A percentile compares a stretch with the other conserved stretches of the same genome.
phyloP scores from a whole-genome alignment of 2,113 vertebrate species.

The Coregonus clupeaformis region DNA sequence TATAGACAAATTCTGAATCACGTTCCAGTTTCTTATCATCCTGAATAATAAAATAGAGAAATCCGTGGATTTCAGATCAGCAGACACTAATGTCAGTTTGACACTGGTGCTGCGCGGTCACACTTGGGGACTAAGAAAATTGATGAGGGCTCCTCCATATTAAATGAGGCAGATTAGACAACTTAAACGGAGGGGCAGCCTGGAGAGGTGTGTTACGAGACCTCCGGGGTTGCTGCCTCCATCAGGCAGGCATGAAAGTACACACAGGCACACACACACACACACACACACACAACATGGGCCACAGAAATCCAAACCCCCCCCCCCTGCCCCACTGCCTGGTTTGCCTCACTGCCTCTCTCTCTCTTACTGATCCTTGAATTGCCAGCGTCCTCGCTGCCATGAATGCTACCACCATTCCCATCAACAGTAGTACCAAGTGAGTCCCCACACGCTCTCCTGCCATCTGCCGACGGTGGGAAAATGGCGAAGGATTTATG shows the following conservation, averaged over 20 bases:
- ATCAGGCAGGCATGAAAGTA: conserved; percentile 15
- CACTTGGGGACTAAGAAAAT: conserved; percentile 38
- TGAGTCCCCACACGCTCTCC: conserved; percentile 77
- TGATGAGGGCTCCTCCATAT: conserved; percentile 54
- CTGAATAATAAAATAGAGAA: conserved; percentile 63
- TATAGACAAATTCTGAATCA: neutral
- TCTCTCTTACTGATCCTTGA: conserved; percentile 49
- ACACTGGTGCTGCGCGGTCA: conserved; percentile 48
- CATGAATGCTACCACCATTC: conserved; percentile 57
- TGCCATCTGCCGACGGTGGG: conserved; percentile 95
- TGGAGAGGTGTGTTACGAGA: conserved; percentile 48
- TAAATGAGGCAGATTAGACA: conserved; percentile 61
- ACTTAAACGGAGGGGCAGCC: conserved; percentile 52
- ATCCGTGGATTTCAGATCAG: conserved; percentile 37
- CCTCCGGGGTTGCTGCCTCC: conserved; percentile 56
- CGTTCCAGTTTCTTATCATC: conserved; percentile 54
- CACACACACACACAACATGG: conserved; percentile 6
- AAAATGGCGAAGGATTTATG: conserved; percentile 94
- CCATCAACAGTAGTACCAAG: conserved; percentile 77
- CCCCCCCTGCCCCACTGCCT: conserved; percentile 21
- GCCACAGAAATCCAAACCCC: conserved; percentile 43
- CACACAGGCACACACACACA: conserved; percentile 17
- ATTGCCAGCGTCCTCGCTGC: conserved; percentile 54
- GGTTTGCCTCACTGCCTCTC: neutral
- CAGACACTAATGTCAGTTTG: conserved; percentile 63